Conservation (phyloP, 2,797 vertebrate genomes). For the Craterocephalus amniculus region DNA sequence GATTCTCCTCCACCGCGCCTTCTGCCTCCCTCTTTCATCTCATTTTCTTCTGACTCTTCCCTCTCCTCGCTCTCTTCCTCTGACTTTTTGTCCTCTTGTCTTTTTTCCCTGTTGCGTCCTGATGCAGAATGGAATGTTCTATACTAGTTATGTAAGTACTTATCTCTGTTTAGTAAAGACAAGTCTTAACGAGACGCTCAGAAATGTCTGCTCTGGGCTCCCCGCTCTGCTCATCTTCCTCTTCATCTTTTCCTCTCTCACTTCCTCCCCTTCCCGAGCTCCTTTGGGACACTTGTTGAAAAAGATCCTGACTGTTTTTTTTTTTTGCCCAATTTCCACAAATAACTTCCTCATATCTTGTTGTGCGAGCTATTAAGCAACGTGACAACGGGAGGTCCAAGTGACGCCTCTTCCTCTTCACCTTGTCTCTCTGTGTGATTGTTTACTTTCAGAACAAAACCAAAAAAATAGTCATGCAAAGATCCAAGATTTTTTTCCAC, state of each 20-base stretch:
- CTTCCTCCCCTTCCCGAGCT: conserved; percentile 15
- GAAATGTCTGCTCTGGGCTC: conserved; percentile 27
- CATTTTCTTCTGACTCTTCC: not conserved
- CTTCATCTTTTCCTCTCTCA: conserved; percentile 21
- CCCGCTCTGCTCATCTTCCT: conserved; percentile 21
- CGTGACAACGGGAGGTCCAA: conserved; percentile 5
- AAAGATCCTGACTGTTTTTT: not conserved
- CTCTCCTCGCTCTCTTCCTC: not conserved
- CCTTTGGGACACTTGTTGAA: not conserved
- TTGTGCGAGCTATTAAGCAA: not conserved
- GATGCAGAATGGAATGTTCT: conserved; percentile 93
- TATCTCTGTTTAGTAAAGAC: conserved; percentile 59
- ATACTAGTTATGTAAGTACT: conserved; percentile 94
- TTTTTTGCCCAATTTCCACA: conserved; percentile 12
- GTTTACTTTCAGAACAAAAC: not conserved
- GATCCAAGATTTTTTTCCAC: not conserved
- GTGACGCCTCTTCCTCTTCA: not conserved
- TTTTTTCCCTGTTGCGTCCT: conserved; percentile 68
- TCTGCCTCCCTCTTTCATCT: not conserved
- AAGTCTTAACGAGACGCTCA: conserved; percentile 31
- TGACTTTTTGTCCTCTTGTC: conserved; percentile 47
- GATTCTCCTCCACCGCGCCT: conserved; percentile 29
- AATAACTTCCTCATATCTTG: conserved; percentile 38
- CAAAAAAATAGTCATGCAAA: not conserved
- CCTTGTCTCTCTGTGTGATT: not conserved